Conservation (phyloP, 2,888 invertebrate genomes). For the Tortrix viridana region DNA sequence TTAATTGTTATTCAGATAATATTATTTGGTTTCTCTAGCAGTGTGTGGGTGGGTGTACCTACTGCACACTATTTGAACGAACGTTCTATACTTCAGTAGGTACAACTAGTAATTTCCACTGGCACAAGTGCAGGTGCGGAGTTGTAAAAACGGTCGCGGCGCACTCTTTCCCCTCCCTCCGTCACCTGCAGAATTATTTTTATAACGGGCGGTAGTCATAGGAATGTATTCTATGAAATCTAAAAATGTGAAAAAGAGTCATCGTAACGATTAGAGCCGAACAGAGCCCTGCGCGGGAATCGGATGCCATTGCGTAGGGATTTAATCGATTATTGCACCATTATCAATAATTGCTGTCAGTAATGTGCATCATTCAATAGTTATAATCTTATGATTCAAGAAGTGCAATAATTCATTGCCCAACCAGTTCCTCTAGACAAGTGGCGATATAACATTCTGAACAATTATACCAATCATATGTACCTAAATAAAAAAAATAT, state of each 20-base stretch:
- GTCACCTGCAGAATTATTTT: slow-evolving; percentile 33
- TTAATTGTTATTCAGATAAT: no score
- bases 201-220: slow-evolving; percentile 29
- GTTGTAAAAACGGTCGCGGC: slow-evolving; percentile 22
- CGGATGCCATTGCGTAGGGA: slow-evolving; percentile 31
- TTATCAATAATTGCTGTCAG: slow-evolving; percentile 30
- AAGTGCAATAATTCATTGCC: slow-evolving; percentile 5
- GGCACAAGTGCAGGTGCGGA: background rate
- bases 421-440: slow-evolving; percentile 3
- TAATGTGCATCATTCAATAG: slow-evolving; percentile 29
- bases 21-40: no score
- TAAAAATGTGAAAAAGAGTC: slow-evolving; percentile 35
- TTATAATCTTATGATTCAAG: slow-evolving; percentile 20
- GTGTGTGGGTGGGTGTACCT: no score
- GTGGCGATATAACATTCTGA: no score
- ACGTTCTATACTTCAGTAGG: no score
- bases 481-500: background rate
- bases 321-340: slow-evolving; percentile 33
- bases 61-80: no score
- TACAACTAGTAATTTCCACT: background rate
- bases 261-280: slow-evolving; percentile 36
- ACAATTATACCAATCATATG: no score
- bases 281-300: slow-evolving; percentile 29
- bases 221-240: slow-evolving; percentile 35
- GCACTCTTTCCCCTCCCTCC: slow-evolving; percentile 23